phyloP scores from a whole-genome alignment of 2,113 vertebrate genomes.

The Ibidorhyncha struthersii region DNA sequence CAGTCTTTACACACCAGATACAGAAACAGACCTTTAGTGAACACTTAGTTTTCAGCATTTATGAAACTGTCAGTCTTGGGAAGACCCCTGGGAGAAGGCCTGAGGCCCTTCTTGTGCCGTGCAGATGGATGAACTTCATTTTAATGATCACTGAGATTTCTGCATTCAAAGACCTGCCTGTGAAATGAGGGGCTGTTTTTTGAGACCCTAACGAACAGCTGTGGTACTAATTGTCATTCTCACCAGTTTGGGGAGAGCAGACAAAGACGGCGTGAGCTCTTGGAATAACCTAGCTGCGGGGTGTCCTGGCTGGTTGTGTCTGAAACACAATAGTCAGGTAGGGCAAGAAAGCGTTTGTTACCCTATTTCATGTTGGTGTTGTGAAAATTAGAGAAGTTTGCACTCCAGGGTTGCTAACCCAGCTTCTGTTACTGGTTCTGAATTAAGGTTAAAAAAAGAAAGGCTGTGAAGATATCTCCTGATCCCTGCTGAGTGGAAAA shows the following conservation, averaged over 20 bases:
- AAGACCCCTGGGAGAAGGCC: neutral
- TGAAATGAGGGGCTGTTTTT: neutral
- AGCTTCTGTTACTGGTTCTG: neutral
- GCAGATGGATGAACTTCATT: conserved; percentile 21
- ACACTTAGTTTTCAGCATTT: neutral
- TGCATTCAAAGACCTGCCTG: neutral
- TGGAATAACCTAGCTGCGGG: neutral
- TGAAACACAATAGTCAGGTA: neutral
- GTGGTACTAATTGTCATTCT: neutral
- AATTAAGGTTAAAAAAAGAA: neutral
- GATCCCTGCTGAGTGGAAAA: conserved; percentile 34
- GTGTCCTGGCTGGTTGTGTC: neutral
- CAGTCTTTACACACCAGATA: neutral
- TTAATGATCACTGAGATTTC: neutral
- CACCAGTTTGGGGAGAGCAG: neutral
- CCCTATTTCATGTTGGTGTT: neutral
- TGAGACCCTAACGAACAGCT: neutral
- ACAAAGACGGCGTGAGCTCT: neutral
- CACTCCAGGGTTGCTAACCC: neutral
- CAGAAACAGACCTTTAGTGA: neutral
- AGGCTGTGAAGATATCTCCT: neutral
- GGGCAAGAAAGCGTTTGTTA: neutral
- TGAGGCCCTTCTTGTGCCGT: neutral
- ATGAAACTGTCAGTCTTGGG: neutral
- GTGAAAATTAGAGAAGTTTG: neutral